Conservation (phyloP, 2,888 invertebrate species). For the Xestoiulus laeticollis region DNA sequence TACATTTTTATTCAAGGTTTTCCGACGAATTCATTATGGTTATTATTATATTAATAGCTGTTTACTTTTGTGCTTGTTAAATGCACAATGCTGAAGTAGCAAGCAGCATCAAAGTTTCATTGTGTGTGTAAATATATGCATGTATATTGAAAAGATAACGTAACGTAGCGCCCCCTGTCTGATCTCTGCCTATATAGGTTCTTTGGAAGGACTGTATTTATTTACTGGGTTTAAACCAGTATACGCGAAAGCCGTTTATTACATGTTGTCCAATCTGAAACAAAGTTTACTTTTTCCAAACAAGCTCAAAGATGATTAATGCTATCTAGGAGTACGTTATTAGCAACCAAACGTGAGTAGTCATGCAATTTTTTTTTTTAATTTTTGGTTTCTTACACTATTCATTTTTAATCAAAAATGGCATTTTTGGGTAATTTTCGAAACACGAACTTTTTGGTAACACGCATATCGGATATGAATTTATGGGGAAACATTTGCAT, state of each 20-base stretch:
- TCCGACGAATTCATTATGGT: not conserved
- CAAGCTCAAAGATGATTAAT: conserved; percentile 12
- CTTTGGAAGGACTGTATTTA: conserved; percentile 16
- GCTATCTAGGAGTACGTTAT: not conserved
- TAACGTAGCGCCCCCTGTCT: conserved; percentile 8
- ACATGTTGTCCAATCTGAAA: conserved; percentile 26
- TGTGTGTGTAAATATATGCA: not conserved
- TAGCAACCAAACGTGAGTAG: not conserved
- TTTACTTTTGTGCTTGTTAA: conserved; percentile 17
- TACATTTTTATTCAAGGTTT: conserved; percentile 14
- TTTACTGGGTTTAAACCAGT: conserved; percentile 26
- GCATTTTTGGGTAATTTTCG: not conserved
- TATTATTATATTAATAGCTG: not conserved
- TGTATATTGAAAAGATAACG: not conserved
- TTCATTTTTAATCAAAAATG: not conserved
- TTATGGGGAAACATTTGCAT: not conserved
- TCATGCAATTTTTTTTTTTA: not conserved
- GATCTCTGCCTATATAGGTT: not conserved
- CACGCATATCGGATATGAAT: not conserved
- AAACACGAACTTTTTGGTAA: not conserved
- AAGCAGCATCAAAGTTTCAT: not conserved
- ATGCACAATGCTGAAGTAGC: not conserved
- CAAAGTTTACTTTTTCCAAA: not conserved
- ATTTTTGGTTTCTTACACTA: not conserved
- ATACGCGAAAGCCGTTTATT: conserved; percentile 19